Conservation (phyloP, 2,888 invertebrate genomes). For the Monopis laevigella region DNA sequence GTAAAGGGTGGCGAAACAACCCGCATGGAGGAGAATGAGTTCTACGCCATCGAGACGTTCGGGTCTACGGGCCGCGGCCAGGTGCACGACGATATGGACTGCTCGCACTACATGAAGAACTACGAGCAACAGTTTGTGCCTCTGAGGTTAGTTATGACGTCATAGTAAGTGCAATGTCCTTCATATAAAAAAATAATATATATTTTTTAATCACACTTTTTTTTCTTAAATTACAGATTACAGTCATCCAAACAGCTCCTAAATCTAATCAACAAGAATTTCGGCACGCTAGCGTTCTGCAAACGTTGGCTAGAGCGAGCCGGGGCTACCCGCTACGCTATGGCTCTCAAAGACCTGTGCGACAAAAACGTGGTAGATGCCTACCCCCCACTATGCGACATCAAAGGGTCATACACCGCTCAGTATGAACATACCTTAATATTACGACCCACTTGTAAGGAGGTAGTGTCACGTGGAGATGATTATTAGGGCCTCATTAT, state of each 20-base stretch:
- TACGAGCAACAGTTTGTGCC: slow-evolving; percentile 94
- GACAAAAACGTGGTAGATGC: slow-evolving; percentile 98
- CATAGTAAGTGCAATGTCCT: neutral
- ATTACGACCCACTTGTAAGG: slow-evolving; percentile 97
- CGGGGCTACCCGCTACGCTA: slow-evolving; percentile 96
- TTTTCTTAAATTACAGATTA: slow-evolving; percentile 66
- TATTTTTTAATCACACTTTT: neutral
- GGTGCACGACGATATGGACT: slow-evolving; percentile 99
- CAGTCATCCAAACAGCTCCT: slow-evolving; percentile 93
- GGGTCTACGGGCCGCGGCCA: slow-evolving; percentile 95
- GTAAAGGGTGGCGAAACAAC: slow-evolving; percentile 98
- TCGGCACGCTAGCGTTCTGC: slow-evolving; percentile 98
- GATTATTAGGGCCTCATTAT: no score
- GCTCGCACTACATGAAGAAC: slow-evolving; percentile 99
- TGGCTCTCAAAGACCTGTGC: slow-evolving; percentile 98
- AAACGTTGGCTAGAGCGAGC: slow-evolving; percentile 98
- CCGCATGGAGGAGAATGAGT: slow-evolving; percentile 99
- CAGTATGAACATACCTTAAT: slow-evolving; percentile 99
- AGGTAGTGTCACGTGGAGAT: slow-evolving; percentile 95
- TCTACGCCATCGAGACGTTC: slow-evolving; percentile 99
- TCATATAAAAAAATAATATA: neutral
- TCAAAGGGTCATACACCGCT: slow-evolving; percentile 97
- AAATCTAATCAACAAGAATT: slow-evolving; percentile 94
- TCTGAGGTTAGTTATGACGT: slow-evolving; percentile 74
- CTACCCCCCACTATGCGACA: slow-evolving; percentile 97